Conservation (phyloP, 2,888 invertebrate genomes). For the Anthrax anthrax region DNA sequence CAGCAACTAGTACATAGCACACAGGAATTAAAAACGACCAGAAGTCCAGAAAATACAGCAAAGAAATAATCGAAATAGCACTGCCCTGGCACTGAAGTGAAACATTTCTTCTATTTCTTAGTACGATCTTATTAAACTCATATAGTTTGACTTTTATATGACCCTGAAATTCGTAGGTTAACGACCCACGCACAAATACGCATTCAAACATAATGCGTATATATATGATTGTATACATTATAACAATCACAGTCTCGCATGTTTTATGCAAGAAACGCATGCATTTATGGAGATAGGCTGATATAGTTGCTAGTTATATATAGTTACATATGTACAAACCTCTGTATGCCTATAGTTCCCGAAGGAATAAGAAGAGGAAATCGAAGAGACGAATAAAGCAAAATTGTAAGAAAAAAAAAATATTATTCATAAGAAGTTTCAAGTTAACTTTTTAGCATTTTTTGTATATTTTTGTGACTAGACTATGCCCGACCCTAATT, state of each 20-base stretch:
- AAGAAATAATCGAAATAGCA: not conserved
- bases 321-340: too few species aligned
- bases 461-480: not conserved
- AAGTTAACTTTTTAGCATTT: slow-evolving; percentile 11
- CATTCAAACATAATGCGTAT: not conserved
- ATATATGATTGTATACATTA: too few species aligned
- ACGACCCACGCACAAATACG: slow-evolving; percentile 19
- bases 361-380: too few species aligned
- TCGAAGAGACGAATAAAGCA: not conserved
- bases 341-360: too few species aligned
- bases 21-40: too few species aligned
- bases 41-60: too few species aligned
- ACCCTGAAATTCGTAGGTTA: slow-evolving; percentile 21
- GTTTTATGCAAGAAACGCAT: not conserved
- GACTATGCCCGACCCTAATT: not conserved
- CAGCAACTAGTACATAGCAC: too few species aligned
- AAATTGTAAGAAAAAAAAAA: slow-evolving; percentile 4
- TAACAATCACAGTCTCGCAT: not conserved
- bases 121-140: not conserved
- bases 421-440: slow-evolving; percentile 11
- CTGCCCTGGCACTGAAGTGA: not conserved
- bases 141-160: slow-evolving; percentile 19
- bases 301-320: too few species aligned
- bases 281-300: too few species aligned
- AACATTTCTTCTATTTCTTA: not conserved